Evolutionary conservation across 2,888 invertebrate genomes (phyloP), one percentile per base, ranked within the genome.

Genomic region (Caenorhabditis sp.): DNA sequence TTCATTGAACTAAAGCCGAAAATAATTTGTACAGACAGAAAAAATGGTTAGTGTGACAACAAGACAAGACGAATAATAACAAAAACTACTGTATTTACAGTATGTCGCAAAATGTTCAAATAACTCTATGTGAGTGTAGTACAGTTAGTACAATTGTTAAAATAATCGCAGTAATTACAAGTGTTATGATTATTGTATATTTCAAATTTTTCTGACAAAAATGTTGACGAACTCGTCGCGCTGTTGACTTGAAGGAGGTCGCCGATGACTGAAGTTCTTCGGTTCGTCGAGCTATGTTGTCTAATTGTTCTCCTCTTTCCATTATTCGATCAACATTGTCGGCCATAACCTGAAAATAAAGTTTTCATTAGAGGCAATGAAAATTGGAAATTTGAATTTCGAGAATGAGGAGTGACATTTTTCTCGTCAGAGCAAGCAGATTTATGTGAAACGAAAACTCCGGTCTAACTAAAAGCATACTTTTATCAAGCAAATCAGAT

Each of bases 221-320:
- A 55, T 81, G 75, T 19, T 84, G 82, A 63, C 84, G 85, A n/a
- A 87, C 86, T 2, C 83, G 82, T 14, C 79, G 80, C 1, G 86
- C 84, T 1, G 83, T 83, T 55, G 73, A 77, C 59, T 84, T 80
- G 82, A 87, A 87, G 31, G 76, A 78, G 17, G 75, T 77, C 4
- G 78, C 66, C 65, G 83, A 81, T 19, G 74, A 65, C 43, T 81
- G 74, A 58, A 86, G 66, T 14, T 80, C 79, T 21, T 78, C 83
- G 4, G 82, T 79, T 23, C 84, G 64, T 19, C 68, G 51, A 26
- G 83, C 81, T 58, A 87, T 75, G 57, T 84, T 81, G 10, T 87
- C 87, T 60, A 87, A 66, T 5, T 82, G 79, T 23, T 86, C 87
- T 10, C 86, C 87, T 23, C 87, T 67, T 54, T 84, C 84, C 79